Base-by-base conservation (phyloP, 2,113 vertebrate species). In the Larimichthys polyactis region DNA sequence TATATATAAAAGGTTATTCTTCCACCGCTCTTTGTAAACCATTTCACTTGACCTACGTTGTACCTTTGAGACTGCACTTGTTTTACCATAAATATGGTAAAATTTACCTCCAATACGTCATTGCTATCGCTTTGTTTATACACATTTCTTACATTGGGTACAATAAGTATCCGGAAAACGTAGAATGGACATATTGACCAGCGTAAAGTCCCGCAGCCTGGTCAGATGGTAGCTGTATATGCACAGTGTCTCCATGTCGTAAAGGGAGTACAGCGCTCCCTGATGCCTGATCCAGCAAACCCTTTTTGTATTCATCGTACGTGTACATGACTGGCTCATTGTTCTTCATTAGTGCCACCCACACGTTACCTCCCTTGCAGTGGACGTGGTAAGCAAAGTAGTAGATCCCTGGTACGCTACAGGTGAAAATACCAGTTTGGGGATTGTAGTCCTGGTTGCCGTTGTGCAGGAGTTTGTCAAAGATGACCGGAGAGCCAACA, bases 251-350 rank as follows among this genome's bases (percentile, higher is more conserved):
- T 76, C 98, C 97, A 0, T 90, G 94, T 85, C 93, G 93, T 59
- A 99, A 93, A 4, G 95, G 96, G 63, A 99, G 95, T 11, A 99
- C 98, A 0, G 98, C 97, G 0, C 98, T 99, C 63, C 98, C 98
- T 0, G 98, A 99, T 0, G 98, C 98, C 94, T 99, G 98, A 94
- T 99, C 98, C 89, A 98, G 94, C 90, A 95, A 97, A 80, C 98
- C 97, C 89, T 99, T 99, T 90, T 97, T 98, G 94, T 97, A 99
- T 90, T 99, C 98, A 0, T 99, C 98, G 0, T 99, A 99, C 0
- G 98, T 99, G 93, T 99, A 99, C 97, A 99, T 99, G 59, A 99
- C 89, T 0, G 98, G 97, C 89, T 99, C 97, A 24, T 96, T 97
- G 95, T 99, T 99, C 92, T 96, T 99, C 94, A 96, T 98, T 78